Conservation (phyloP, 2,888 invertebrate genomes). For the Epistrophe grossulariae region DNA sequence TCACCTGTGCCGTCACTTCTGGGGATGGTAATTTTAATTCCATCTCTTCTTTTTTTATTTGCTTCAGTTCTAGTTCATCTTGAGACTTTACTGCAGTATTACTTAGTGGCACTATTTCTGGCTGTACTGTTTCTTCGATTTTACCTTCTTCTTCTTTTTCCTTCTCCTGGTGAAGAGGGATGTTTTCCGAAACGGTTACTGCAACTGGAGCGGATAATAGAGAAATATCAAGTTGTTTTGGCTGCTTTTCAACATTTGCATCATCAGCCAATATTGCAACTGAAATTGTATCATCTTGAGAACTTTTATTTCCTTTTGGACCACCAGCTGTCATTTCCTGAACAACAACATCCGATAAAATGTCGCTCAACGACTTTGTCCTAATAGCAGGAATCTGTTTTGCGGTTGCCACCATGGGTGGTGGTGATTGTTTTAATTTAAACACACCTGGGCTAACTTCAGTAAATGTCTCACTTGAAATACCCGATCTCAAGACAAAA, state of each 20-base stretch:
- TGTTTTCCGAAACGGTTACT: background rate
- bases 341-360: slow-evolving; percentile 36
- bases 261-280: background rate
- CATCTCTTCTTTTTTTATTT: slow-evolving; percentile 45
- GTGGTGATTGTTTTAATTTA: slow-evolving; percentile 5
- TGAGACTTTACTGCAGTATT: slow-evolving; percentile 26
- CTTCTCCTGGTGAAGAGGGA: slow-evolving; percentile 4
- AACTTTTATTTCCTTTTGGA: background rate
- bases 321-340: slow-evolving; percentile 22
- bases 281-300: background rate
- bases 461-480: slow-evolving; percentile 1
- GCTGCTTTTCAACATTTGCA: slow-evolving; percentile 7
- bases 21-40: slow-evolving; percentile 18
- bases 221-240: background rate
- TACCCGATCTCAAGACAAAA: background rate
- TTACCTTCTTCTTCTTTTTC: slow-evolving; percentile 26
- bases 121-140: background rate
- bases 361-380: slow-evolving; percentile 48
- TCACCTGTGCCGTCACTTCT: background rate
- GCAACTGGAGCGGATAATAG: background rate
- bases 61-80: slow-evolving; percentile 30
- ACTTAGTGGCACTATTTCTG: background rate
- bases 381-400: background rate
- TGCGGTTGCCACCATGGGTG: background rate
- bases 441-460: slow-evolving; percentile 4